Conservation (phyloP, 2,113 vertebrate species). For the Isichthys henryi region DNA sequence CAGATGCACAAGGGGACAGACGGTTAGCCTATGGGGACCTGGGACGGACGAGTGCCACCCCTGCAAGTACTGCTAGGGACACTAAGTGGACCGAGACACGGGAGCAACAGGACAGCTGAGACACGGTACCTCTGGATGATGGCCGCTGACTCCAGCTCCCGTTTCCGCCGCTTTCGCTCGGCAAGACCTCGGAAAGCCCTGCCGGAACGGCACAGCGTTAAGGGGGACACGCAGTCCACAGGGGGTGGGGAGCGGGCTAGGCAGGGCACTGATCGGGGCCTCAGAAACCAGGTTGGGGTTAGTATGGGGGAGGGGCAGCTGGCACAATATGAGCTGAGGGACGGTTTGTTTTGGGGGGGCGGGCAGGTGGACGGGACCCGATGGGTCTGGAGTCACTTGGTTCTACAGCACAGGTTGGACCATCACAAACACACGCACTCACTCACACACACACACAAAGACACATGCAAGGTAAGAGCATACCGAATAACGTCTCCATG, state of each 20-base stretch:
- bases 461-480: background rate
- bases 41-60: background rate
- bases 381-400: background rate
- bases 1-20: background rate
- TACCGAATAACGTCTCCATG: background rate
- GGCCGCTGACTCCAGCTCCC: slow-evolving; percentile 73
- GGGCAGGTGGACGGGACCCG: background rate
- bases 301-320: background rate
- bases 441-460: background rate
- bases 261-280: background rate
- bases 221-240: slow-evolving; percentile 27
- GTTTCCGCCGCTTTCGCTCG: slow-evolving; percentile 81
- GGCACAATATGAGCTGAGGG: background rate
- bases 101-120: background rate
- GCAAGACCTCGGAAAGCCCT: slow-evolving; percentile 86
- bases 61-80: background rate
- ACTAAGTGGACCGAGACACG: background rate
- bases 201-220: slow-evolving; percentile 64
- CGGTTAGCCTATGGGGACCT: background rate
- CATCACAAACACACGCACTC: background rate
- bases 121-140: slow-evolving; percentile 82
- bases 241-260: background rate
- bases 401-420: background rate
- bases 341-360: background rate
- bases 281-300: background rate